Evolutionary conservation across 2,113 vertebrate genomes (phyloP).

Genomic region (Pongo abelii): DNA sequence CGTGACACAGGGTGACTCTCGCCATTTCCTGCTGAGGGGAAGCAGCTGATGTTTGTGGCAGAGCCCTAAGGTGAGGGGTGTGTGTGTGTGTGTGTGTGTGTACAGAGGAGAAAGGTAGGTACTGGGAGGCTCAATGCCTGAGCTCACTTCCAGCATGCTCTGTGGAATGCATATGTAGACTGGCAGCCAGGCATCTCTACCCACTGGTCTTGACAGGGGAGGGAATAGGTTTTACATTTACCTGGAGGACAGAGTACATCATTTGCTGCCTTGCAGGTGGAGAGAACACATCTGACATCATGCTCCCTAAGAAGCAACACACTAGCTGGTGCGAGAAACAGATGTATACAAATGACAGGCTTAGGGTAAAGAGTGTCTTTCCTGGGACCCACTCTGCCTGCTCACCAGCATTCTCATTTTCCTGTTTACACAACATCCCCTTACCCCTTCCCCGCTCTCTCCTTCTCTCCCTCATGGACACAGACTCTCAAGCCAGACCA

Average conservation of each 20-base stretch:
- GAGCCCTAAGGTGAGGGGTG: too few relatives aligned
- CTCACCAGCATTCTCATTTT: neutral
- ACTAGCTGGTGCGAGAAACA: neutral
- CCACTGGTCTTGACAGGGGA: too few relatives aligned
- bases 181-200: neutral
- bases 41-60: too few relatives aligned
- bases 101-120: neutral
- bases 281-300: neutral
- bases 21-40: neutral
- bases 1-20: neutral
- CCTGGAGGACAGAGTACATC: neutral
- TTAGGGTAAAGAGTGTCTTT: neutral
- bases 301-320: accelerated
- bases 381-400: neutral
- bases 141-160: neutral
- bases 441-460: neutral
- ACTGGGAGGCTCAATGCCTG: neutral
- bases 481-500: neutral
- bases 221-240: neutral
- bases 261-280: neutral
- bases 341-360: neutral
- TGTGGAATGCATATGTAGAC: neutral
- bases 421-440: neutral
- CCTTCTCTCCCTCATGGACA: neutral
- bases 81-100: neutral